phyloP scores from a whole-genome alignment of 2,797 vertebrate species.

The Propithecus deckenii region DNA sequence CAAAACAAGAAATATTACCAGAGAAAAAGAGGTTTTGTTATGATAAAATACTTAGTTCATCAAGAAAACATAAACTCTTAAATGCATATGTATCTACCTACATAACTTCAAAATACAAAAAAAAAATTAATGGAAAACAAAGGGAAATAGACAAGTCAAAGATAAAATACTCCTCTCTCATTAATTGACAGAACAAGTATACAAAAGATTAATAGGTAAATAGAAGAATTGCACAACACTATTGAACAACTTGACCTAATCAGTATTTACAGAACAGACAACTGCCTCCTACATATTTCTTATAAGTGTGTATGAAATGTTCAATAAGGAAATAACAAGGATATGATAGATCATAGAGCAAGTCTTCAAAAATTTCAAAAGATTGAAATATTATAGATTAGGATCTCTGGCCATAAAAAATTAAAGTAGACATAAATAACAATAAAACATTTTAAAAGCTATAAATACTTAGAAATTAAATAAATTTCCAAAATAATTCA shows the following conservation, averaged over 20 bases:
- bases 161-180: background rate
- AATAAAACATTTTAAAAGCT: background rate
- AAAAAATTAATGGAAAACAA: background rate
- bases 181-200: background rate
- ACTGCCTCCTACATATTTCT: background rate
- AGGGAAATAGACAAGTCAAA: background rate
- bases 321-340: background rate
- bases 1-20: background rate
- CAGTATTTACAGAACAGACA: background rate
- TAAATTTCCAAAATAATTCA: background rate
- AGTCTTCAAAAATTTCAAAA: background rate
- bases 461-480: background rate
- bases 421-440: background rate
- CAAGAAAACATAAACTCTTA: background rate
- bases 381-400: background rate
- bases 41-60: background rate
- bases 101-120: background rate
- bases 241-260: background rate
- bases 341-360: background rate
- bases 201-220: background rate
- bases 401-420: background rate
- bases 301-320: background rate
- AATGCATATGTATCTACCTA: background rate
- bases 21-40: background rate
- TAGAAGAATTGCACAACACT: background rate